phyloP scores from a whole-genome alignment of 2,888 invertebrate genomes.

The Agrochola lota region DNA sequence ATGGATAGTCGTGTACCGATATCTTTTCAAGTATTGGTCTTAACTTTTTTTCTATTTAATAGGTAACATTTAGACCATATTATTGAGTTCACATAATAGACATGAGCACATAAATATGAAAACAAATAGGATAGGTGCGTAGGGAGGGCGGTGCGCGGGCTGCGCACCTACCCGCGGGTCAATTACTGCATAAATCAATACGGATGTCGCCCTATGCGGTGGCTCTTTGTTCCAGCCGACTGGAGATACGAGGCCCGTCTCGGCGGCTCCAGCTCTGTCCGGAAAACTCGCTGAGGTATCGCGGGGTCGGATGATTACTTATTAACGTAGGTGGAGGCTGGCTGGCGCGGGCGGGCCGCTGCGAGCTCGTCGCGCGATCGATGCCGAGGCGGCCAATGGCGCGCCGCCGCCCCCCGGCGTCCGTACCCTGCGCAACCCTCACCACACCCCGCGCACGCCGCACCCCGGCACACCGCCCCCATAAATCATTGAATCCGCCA shows the following conservation, averaged over 20 bases:
- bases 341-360: conserved; percentile 88
- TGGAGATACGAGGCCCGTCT: conserved; percentile 87
- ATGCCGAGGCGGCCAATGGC: conserved; percentile 90
- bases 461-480: conserved; percentile 88
- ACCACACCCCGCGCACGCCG: conserved; percentile 80
- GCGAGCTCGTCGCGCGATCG: conserved; percentile 88
- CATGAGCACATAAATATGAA: conserved; percentile 69
- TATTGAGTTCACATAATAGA: conserved; percentile 59
- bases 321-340: conserved; percentile 91
- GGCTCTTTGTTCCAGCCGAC: conserved; percentile 88
- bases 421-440: conserved; percentile 86
- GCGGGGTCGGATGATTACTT: conserved; percentile 90
- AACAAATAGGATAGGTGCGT: conserved; percentile 81
- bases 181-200: conserved; percentile 89
- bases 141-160: conserved; percentile 78
- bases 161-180: conserved; percentile 86
- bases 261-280: conserved; percentile 87
- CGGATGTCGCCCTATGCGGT: conserved; percentile 85
- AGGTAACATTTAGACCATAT: conserved; percentile 9
- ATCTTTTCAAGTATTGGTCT: conserved; percentile 11
- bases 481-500: conserved; percentile 90
- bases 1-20: not conserved
- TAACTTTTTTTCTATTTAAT: conserved; percentile 1
- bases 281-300: conserved; percentile 89
- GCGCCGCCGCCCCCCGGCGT: conserved; percentile 84